These are phyloP conservation scores for Agrilus biguttatus DNA, from an alignment of 2,888 invertebrate genomes.

Conservation along the genomic window DNA sequence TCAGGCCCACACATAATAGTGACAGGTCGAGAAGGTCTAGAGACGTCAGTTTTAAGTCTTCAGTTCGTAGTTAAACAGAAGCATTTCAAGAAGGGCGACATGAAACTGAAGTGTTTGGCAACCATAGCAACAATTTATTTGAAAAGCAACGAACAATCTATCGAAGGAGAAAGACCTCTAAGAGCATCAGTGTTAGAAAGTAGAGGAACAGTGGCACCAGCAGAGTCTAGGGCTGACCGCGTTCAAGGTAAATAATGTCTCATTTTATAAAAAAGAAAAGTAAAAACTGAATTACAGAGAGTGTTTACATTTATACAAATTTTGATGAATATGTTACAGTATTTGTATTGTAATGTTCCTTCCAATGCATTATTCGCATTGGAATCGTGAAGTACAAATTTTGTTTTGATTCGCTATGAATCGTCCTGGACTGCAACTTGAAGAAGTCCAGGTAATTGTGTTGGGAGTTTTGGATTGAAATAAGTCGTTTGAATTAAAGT, in stretches of 20 bases:
- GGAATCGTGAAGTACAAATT: too few species aligned
- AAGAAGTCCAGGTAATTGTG: too few species aligned
- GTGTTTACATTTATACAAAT: too few species aligned
- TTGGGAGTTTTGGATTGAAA: too few species aligned
- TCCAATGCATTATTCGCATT: too few species aligned
- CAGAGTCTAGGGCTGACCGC: slow-evolving; percentile 55
- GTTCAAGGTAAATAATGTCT: slow-evolving; percentile 47
- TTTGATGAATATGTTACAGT: too few species aligned
- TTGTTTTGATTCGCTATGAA: too few species aligned
- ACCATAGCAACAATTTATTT: slow-evolving; percentile 77
- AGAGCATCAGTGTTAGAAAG: slow-evolving; percentile 65
- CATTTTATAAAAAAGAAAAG: background rate
- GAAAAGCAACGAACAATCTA: slow-evolving; percentile 78
- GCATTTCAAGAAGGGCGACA: slow-evolving; percentile 72
- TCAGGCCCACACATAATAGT: slow-evolving; percentile 35
- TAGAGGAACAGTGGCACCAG: slow-evolving; percentile 47
- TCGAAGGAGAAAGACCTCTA: slow-evolving; percentile 60
- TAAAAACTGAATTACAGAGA: too few species aligned
- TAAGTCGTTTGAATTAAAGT: too few species aligned
- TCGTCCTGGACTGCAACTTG: too few species aligned
- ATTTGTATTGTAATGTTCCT: too few species aligned
- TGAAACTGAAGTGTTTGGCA: slow-evolving; percentile 80
- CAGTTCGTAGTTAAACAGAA: slow-evolving; percentile 68
- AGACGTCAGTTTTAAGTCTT: slow-evolving; percentile 61
- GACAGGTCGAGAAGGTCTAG: slow-evolving; percentile 50